Conservation (phyloP, 2,888 invertebrate genomes). For the Diaperis boleti region DNA sequence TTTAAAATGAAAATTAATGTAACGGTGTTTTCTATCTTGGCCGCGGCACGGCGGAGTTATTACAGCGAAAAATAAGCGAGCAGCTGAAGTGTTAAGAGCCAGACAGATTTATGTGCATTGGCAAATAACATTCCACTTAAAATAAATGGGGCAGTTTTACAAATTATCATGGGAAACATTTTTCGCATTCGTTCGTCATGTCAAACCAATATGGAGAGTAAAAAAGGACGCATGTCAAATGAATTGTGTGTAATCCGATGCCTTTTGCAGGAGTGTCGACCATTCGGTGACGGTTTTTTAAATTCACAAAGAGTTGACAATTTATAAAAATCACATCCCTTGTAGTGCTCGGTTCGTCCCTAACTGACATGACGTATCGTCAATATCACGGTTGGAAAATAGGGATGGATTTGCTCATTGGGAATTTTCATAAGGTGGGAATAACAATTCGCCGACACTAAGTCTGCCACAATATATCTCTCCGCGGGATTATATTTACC, state of each 20-base stretch:
- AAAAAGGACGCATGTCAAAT: constrained; percentile 28
- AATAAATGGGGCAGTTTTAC: constrained; percentile 53
- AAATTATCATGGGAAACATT: constrained; percentile 48
- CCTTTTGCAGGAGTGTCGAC: constrained; percentile 24
- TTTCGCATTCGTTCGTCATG: constrained; percentile 33
- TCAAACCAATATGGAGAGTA: constrained; percentile 34
- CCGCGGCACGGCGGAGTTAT: constrained; percentile 25
- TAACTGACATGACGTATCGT: constrained; percentile 10
- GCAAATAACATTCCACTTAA: constrained; percentile 52
- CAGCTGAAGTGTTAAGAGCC: constrained; percentile 54
- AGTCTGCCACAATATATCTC: constrained; percentile 43
- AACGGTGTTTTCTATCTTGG: constrained; percentile 38
- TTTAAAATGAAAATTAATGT: constrained; percentile 39
- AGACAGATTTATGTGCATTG: constrained; percentile 54
- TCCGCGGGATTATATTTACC: constrained; percentile 40
- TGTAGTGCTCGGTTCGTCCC: neutral
- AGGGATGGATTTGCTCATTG: neutral
- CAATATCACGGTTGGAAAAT: constrained; percentile 11
- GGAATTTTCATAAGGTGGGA: constrained; percentile 34
- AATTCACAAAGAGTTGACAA: constrained; percentile 19
- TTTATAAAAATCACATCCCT: constrained; percentile 27
- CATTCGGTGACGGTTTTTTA: constrained; percentile 30
- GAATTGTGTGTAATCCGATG: constrained; percentile 37
- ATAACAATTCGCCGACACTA: constrained; percentile 42
- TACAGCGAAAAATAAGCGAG: constrained; percentile 43